Base-by-base conservation (phyloP, 2,113 vertebrate genomes). In the Xenopus borealis region DNA sequence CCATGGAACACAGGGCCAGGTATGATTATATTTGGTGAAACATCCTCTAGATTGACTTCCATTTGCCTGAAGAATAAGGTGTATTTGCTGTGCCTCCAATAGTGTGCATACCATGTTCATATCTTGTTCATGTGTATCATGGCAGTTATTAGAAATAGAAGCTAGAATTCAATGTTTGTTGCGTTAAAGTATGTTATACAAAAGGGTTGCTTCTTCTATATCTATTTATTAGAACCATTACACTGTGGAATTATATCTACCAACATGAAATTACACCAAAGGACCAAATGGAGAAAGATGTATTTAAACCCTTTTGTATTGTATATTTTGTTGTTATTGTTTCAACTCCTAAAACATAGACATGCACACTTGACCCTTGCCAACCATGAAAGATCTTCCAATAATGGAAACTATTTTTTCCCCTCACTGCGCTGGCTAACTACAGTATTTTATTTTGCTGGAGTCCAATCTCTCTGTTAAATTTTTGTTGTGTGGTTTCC, bases 341-440 rank as follows among this genome's bases (percentile, higher is more conserved):
- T 79, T 69, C 68, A n/a, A 40, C 82, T 81, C 82, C 80, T 12
- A 79, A 71, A 83, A 80, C 66, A 81, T 68, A 80, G 75, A 83
- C 85, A 86, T 78, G 82, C 86, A 84, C 83, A 84, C 77, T 84
- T 85, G 78, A 55, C 55, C 72, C 27, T 52, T 70, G 74, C 74
- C 58, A 62, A 23, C 62, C 46, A 70, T 57, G 59, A 64, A 76
- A 62, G 66, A 69, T 16, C 66, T 69, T 62, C 47, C 73, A 44
- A 44, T 64, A 55, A 30, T 45, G 50, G 66, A 63, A 67, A 69
- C 63, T 27, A 46, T 13, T 45, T 64, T 27, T 27, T 27, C 3
- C n/a, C n/a, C 76, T 79, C 50, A 67, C 72, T 11, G 1, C 74
- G 62, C 23, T 81, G 71, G 50, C 72, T 69, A 75, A 50, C 57